These are phyloP conservation scores for Epinotia ramella DNA, from an alignment of 2,888 invertebrate genomes.

Conservation along the genomic window DNA sequence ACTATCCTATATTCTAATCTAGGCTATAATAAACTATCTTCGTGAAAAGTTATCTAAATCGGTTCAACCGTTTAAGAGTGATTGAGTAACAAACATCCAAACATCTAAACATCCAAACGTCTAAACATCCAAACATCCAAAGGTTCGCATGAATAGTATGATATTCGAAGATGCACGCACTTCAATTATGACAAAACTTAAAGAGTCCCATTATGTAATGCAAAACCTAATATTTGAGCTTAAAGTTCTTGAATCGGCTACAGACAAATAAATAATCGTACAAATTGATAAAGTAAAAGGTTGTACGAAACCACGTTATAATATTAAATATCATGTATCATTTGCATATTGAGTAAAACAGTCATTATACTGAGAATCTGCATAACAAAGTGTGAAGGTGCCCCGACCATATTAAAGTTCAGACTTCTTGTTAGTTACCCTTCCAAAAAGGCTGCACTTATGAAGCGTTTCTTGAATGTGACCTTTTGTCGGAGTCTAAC, in stretches of 20 bases:
- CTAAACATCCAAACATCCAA: no score
- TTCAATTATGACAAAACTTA: neutral
- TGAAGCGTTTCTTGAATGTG: conserved; percentile 61
- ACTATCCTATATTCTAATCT: no score
- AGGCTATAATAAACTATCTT: no score
- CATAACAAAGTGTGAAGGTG: conserved; percentile 47
- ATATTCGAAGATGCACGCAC: neutral
- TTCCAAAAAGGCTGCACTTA: conserved; percentile 54
- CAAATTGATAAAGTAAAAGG: neutral
- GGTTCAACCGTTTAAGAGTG: no score
- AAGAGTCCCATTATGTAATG: neutral
- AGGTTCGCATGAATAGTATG: no score
- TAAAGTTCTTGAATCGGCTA: neutral
- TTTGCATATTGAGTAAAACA: conserved; percentile 25
- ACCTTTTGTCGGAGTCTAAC: conserved; percentile 69
- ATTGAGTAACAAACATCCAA: no score
- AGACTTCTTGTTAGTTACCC: conserved; percentile 49
- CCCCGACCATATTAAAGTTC: conserved; percentile 44
- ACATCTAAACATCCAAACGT: no score
- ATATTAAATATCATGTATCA: conserved; percentile 8
- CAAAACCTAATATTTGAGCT: neutral
- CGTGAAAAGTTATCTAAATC: no score
- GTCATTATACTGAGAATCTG: conserved; percentile 36
- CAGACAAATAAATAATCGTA: neutral
- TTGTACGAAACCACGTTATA: neutral